phyloP scores from a whole-genome alignment of 2,797 vertebrate genomes.

The Sphaeramia orbicularis region DNA sequence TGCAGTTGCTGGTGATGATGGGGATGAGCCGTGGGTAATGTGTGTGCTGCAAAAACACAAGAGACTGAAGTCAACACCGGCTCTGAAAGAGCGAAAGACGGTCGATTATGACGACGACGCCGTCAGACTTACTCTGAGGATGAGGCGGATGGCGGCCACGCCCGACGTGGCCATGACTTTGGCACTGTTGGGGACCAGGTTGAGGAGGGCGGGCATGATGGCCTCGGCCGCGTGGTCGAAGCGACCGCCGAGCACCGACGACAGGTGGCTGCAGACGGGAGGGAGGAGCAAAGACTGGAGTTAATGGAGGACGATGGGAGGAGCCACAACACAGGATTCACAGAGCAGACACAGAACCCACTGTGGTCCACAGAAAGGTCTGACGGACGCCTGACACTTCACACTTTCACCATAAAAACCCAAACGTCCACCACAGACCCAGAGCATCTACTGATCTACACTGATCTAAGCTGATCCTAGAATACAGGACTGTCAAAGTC shows the following conservation, averaged over 20 bases:
- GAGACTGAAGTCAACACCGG: background rate
- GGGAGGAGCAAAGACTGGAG: too few relatives aligned
- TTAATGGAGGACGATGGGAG: too few relatives aligned
- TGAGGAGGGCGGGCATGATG: slow-evolving; percentile 93
- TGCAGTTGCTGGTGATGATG: slow-evolving; percentile 94
- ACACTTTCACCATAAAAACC: too few relatives aligned
- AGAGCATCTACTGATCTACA: too few relatives aligned
- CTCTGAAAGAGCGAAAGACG: background rate
- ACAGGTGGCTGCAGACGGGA: slow-evolving; percentile 88
- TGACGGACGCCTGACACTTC: too few relatives aligned
- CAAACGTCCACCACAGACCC: too few relatives aligned
- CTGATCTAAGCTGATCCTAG: too few relatives aligned
- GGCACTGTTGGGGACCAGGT: slow-evolving; percentile 95
- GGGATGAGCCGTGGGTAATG: slow-evolving; percentile 95
- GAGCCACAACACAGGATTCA: too few relatives aligned
- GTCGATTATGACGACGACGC: too few relatives aligned
- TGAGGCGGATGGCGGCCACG: slow-evolving; percentile 90
- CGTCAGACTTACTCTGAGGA: slow-evolving; percentile 87
- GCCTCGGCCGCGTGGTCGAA: slow-evolving; percentile 96
- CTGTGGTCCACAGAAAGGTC: too few relatives aligned
- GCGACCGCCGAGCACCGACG: slow-evolving; percentile 90
- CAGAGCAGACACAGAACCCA: background rate
- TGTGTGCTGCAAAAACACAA: slow-evolving; percentile 85
- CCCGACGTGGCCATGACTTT: slow-evolving; percentile 97
- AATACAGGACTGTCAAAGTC: too few relatives aligned